phyloP scores from a whole-genome alignment of 35 echinoderm and acorn worm species.

The Strongylocentrotus purpuratus region DNA sequence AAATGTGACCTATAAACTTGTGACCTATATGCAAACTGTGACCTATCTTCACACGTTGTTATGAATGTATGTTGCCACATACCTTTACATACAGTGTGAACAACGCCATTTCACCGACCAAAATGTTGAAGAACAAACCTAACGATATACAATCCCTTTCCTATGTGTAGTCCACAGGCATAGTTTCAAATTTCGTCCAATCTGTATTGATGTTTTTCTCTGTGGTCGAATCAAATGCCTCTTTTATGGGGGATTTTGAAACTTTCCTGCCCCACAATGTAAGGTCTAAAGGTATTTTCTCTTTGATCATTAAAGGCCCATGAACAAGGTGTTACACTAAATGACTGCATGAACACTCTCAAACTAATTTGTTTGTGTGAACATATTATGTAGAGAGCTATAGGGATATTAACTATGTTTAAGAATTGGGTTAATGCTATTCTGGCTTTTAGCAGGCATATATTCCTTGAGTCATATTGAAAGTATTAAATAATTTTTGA shows the following conservation, averaged over 20 bases:
- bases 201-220: conserved; percentile 11
- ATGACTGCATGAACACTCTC: too few relatives aligned
- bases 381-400: too few relatives aligned
- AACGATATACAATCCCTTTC: neutral
- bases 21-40: neutral
- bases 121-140: neutral
- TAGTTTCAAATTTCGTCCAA: conserved; percentile 2
- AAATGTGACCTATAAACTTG: neutral
- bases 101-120: neutral
- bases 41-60: neutral
- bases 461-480: too few relatives aligned
- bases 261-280: neutral
- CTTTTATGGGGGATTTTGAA: conserved; percentile 11
- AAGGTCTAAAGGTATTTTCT: neutral
- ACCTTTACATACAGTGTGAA: neutral
- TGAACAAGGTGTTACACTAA: neutral
- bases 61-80: neutral
- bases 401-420: too few relatives aligned
- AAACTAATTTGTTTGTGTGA: too few relatives aligned
- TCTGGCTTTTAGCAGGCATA: too few relatives aligned
- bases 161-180: neutral
- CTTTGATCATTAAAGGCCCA: neutral
- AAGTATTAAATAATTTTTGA: too few relatives aligned
- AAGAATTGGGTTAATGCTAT: too few relatives aligned
- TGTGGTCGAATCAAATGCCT: neutral